These are phyloP conservation scores for Macrosoma leucophasiata DNA, from an alignment of 2,888 invertebrate genomes.

Conservation along the genomic window DNA sequence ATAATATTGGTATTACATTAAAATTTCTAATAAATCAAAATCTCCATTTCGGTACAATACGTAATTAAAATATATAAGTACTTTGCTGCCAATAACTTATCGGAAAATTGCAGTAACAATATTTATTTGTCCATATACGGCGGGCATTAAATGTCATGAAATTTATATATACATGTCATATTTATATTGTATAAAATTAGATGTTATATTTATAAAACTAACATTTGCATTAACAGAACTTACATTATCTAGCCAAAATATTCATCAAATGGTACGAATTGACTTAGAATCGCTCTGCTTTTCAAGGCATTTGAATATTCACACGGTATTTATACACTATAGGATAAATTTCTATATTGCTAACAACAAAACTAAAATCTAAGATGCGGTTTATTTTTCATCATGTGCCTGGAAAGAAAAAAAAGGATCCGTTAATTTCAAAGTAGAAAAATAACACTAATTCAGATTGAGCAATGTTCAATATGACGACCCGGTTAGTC, in stretches of 20 bases:
- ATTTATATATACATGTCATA: too few relatives aligned
- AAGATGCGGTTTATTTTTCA: constrained; percentile 91
- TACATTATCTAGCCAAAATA: constrained; percentile 39
- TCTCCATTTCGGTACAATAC: too few relatives aligned
- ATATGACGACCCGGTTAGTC: too few relatives aligned
- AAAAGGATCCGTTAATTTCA: constrained; percentile 21
- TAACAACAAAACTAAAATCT: constrained; percentile 78
- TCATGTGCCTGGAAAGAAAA: constrained; percentile 84
- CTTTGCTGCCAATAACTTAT: too few relatives aligned
- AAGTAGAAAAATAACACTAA: background rate
- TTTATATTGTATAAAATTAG: too few relatives aligned
- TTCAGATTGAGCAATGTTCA: too few relatives aligned
- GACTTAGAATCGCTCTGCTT: constrained; percentile 56
- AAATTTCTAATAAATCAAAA: too few relatives aligned
- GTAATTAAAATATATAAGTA: too few relatives aligned
- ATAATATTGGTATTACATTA: too few relatives aligned
- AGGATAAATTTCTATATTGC: constrained; percentile 45
- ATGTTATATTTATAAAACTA: background rate
- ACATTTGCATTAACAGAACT: background rate
- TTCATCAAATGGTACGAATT: constrained; percentile 55
- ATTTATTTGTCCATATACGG: too few relatives aligned
- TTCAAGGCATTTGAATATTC: constrained; percentile 52
- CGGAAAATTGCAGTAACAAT: too few relatives aligned
- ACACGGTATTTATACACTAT: constrained; percentile 48
- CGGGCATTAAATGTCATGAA: too few relatives aligned